A percentile compares a stretch with the other conserved stretches of the same genome.
phyloP scores from a whole-genome alignment of 1,140 invertebrate genomes.

The Drosophila ogumai region DNA sequence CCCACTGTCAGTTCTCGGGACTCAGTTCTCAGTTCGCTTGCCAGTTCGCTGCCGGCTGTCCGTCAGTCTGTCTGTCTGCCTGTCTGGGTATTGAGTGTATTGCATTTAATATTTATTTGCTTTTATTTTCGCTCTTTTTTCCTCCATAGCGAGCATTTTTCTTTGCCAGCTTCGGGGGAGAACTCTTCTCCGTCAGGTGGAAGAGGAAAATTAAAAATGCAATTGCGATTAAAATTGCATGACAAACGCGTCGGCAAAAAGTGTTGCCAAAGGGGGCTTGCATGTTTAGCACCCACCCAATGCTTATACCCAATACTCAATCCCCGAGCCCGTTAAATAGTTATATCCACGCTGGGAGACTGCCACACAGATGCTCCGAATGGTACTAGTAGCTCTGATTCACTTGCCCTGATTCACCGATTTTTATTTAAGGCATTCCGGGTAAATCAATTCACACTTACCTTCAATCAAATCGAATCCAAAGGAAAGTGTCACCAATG shows the following conservation, averaged over 20 bases:
- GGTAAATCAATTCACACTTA: conserved; percentile 70
- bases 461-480: conserved; percentile 51
- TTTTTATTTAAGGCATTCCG: conserved; percentile 20
- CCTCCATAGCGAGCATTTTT: conserved; percentile 59
- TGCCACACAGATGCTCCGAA: conserved; percentile 10
- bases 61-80: conserved; percentile 28
- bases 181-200: conserved; percentile 63
- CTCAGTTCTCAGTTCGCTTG: conserved; percentile 45
- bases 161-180: conserved; percentile 19
- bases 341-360: conserved; percentile 19
- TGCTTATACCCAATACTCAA: not conserved
- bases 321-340: conserved; percentile 39
- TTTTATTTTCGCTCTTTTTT: conserved; percentile 64
- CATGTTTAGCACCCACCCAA: conserved; percentile 59
- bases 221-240: conserved; percentile 83
- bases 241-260: conserved; percentile 78
- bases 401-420: conserved; percentile 34
- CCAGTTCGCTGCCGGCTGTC: conserved; percentile 58
- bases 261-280: conserved; percentile 58
- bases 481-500: conserved; percentile 47
- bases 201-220: conserved; percentile 83
- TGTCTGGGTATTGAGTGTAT: conserved; percentile 76
- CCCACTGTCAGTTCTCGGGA: conserved; percentile 25
- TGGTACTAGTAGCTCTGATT: conserved; percentile 34
- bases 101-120: conserved; percentile 83